Evolutionary conservation across 2,113 vertebrate species (phyloP), one percentile per base, ranked within the genome.

Genomic region (Lasiurus borealis): DNA sequence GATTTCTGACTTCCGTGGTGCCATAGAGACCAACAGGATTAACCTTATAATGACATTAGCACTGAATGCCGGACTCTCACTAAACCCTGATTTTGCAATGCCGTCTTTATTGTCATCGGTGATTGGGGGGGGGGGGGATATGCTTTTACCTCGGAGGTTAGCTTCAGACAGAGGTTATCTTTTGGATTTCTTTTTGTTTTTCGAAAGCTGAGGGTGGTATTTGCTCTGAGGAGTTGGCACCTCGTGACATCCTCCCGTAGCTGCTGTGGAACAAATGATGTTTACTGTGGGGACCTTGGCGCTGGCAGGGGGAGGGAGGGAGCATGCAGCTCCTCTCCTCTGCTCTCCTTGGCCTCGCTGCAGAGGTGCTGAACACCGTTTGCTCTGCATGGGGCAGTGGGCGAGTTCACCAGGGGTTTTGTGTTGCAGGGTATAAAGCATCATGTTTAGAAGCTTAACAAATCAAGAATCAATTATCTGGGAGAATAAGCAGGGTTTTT

Each of bases 401-500:
- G n/a, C 77, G 85, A 73, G 69, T 92, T 90, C 68, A 71, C 81
- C 34, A 62, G 54, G 84, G 57, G 34, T 4, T 83, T 93, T 87
- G 46, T 90, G 88, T 93, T 76, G 94, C 50, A 78, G 68, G 34
- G 15, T 62, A 31, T 82, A 78, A 90, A 81, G 29, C 54, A 46
- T 72, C 48, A 25, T 86, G 69, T 88, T 95, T 86, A 86, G 54
- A 92, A 84, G 94, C 64, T 90, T 83, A 96, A 82, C 78, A 88
- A 96, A 94, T 95, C 88, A 92, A 95, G 90, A 97, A 93, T 96
- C 50, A 83, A 12, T 93, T 94, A 95, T 85, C 72, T 84, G 68
- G 14, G 77, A 91, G 82, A 88, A 85, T 90, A 94, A 86, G 76
- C 71, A 87, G 46, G 46, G 34, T 73, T 91, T 75, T 93, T 84